A percentile compares a stretch with the other conserved stretches of the same genome.
phyloP scores from a whole-genome alignment of 2,888 invertebrate genomes.

The Sicus ferrugineus region DNA sequence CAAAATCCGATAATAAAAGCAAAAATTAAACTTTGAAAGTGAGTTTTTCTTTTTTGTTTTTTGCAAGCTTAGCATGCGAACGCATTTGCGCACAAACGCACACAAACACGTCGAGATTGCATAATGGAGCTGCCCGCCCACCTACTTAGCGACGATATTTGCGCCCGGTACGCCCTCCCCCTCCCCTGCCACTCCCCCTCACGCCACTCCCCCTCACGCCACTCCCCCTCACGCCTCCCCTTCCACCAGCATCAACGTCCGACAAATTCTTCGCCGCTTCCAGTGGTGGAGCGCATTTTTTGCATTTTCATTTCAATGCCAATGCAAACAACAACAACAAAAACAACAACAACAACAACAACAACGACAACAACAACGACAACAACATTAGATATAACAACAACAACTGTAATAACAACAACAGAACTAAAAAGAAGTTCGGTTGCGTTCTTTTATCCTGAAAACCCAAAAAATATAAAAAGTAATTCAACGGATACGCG shows the following conservation, averaged over 20 bases:
- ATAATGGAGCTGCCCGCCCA: too few species aligned
- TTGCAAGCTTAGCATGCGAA: not conserved
- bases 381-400: constrained; percentile 3
- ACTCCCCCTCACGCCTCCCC: not conserved
- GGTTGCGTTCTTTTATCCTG: not conserved
- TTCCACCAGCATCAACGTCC: not conserved
- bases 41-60: too few species aligned
- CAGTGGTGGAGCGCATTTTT: not conserved
- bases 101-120: too few species aligned
- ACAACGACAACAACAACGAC: constrained; percentile 15
- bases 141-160: not conserved
- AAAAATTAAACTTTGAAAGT: not conserved
- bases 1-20: not conserved
- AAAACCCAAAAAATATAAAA: not conserved
- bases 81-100: not conserved
- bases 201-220: not conserved
- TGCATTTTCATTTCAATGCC: constrained; percentile 26
- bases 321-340: constrained; percentile 24
- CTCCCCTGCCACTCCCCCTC: not conserved
- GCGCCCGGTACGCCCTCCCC: not conserved
- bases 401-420: constrained; percentile 15
- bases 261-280: not conserved
- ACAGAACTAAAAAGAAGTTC: too few species aligned
- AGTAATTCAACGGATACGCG: too few species aligned
- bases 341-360: constrained; percentile 20